Evolutionary conservation across 2,113 vertebrate genomes (phyloP).

Genomic region (Pangasianodon hypophthalmus): DNA sequence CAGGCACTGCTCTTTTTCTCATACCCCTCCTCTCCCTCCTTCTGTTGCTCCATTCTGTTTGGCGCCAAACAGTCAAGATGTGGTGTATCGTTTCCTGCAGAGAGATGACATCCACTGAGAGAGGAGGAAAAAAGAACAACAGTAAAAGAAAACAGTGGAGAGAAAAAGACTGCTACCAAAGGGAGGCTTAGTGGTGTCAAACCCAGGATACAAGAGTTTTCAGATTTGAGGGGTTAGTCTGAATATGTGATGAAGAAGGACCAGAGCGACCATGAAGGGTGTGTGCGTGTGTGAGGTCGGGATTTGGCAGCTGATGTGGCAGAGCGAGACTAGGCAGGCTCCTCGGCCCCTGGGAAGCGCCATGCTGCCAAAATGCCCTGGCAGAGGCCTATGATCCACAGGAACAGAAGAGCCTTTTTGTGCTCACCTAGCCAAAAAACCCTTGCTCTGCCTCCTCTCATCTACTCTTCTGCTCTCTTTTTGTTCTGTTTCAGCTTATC

Average conservation of each 20-base stretch:
- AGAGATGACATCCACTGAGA: slow-evolving; percentile 64
- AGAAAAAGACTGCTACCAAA: slow-evolving; percentile 49
- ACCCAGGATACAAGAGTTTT: slow-evolving; percentile 53
- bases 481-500: slow-evolving; percentile 14
- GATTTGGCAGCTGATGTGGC: slow-evolving; percentile 51
- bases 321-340: slow-evolving; percentile 54
- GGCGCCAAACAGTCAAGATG: slow-evolving; percentile 60
- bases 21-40: slow-evolving; percentile 47
- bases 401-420: slow-evolving; percentile 56
- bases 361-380: slow-evolving; percentile 58
- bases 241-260: slow-evolving; percentile 41
- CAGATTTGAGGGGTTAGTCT: slow-evolving; percentile 52
- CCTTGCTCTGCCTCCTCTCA: slow-evolving; percentile 23
- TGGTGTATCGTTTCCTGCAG: slow-evolving; percentile 65
- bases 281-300: slow-evolving; percentile 51
- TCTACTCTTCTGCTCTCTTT: slow-evolving; percentile 19
- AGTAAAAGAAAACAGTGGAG: slow-evolving; percentile 50
- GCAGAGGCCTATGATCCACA: slow-evolving; percentile 44
- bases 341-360: slow-evolving; percentile 50
- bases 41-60: slow-evolving; percentile 60
- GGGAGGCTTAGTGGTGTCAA: slow-evolving; percentile 58
- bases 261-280: slow-evolving; percentile 17
- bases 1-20: slow-evolving; percentile 50
- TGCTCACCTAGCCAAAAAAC: slow-evolving; percentile 53
- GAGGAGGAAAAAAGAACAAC: slow-evolving; percentile 54